Evolutionary conservation across 2,888 invertebrate genomes (phyloP), one percentile per base, ranked within the genome.

Genomic region (Myopa tessellatipennis): DNA sequence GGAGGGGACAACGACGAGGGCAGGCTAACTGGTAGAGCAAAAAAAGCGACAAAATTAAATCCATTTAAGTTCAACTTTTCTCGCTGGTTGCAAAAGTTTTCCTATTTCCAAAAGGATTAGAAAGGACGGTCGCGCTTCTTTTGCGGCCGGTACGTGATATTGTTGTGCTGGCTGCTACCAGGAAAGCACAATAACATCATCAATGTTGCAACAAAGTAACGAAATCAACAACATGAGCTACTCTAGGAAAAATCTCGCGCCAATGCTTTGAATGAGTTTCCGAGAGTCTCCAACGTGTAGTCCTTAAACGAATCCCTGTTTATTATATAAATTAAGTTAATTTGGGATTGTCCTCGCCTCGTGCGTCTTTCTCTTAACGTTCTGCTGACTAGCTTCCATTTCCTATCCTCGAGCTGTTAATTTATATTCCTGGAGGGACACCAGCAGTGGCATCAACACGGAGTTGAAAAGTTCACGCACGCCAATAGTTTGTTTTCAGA

Each of bases 281-380:
- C 34, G 73, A 73, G 73, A 73, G 63, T 73, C 45, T 63, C 61
- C 61, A 70, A 80, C 78, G 73, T 79, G 76, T 76, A 78, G 77
- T 80, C 80, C 77, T 79, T 81, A 77, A 79, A 79, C 80, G 81
- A 80, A 77, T 80, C 79, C 76, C 78, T 80, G 80, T 80, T 81
- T 81, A 81, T 81, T 72, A 80, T 81, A 81, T 80, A 81, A 81
- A 81, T 81, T 80, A 80, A 80, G 81, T 80, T 80, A 80, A 81
- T 80, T 81, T 81, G 78, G 80, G 78, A 76, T 77, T 80, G 12
- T n/a, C n/a, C n/a, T n/a, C n/a, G n/a, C n/a, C n/a, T n/a, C n/a
- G n/a, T n/a, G n/a, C n/a, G n/a, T n/a, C n/a, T n/a, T n/a, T n/a
- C n/a, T n/a, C n/a, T n/a, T n/a, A n/a, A n/a, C n/a, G n/a, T n/a